These are phyloP conservation scores for Parus major DNA, from an alignment of 2,113 vertebrate species.

Conservation along the genomic window DNA sequence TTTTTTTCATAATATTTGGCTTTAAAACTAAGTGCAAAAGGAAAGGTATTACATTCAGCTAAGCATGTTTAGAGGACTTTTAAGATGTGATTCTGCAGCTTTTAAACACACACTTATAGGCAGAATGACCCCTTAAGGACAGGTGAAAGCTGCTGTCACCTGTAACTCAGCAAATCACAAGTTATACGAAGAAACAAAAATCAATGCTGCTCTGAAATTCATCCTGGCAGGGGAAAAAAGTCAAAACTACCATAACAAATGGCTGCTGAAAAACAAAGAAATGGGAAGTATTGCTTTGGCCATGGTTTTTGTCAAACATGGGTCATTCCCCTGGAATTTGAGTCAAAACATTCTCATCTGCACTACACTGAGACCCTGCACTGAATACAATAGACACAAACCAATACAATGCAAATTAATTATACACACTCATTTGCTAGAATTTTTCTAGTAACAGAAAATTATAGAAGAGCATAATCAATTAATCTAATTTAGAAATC, in stretches of 20 bases:
- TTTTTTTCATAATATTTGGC: background rate
- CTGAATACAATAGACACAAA: background rate
- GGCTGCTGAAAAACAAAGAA: background rate
- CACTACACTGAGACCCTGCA: background rate
- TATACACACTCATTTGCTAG: background rate
- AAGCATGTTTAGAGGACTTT: background rate
- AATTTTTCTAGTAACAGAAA: background rate
- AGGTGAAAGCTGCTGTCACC: background rate
- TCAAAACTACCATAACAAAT: background rate
- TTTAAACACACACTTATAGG: background rate
- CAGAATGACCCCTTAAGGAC: background rate
- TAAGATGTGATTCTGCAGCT: background rate
- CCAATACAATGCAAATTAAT: background rate
- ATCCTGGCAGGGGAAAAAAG: background rate
- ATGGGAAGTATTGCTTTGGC: background rate
- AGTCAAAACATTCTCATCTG: background rate
- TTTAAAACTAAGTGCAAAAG: slow-evolving; percentile 1
- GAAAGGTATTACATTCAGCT: background rate
- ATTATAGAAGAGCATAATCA: background rate
- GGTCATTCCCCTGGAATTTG: background rate
- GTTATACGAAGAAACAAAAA: background rate
- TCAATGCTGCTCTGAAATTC: background rate
- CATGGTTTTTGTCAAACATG: background rate
- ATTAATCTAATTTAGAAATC: background rate
- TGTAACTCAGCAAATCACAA: background rate